phyloP scores from a whole-genome alignment of 2,888 invertebrate species.

The Platycheirus albimanus region DNA sequence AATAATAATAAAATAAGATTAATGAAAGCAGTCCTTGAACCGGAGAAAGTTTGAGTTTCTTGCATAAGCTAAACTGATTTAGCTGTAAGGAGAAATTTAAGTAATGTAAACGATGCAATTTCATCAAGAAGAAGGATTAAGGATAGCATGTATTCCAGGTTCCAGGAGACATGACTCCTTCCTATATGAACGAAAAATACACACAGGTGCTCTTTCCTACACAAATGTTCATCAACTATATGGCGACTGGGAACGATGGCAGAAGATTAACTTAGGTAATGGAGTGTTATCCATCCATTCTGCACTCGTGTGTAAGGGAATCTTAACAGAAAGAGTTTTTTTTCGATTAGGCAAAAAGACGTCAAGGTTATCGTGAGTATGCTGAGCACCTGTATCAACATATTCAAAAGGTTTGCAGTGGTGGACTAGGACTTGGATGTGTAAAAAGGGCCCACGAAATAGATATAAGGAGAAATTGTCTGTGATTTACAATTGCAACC shows the following conservation, averaged over 20 bases:
- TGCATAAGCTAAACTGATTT: constrained; percentile 54
- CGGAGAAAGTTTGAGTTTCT: constrained; percentile 28
- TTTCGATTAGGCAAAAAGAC: constrained; percentile 48
- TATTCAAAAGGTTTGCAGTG: too few relatives aligned
- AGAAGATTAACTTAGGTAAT: constrained; percentile 39
- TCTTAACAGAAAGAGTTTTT: constrained; percentile 14
- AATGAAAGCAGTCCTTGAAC: not conserved
- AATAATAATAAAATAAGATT: constrained; percentile 62
- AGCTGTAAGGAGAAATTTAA: constrained; percentile 68
- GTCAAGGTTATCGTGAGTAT: too few relatives aligned
- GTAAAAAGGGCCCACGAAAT: too few relatives aligned
- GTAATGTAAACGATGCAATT: constrained; percentile 50
- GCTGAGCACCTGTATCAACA: too few relatives aligned
- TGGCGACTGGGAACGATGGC: too few relatives aligned
- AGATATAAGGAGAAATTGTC: too few relatives aligned
- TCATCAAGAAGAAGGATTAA: constrained; percentile 53
- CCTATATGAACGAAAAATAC: not conserved
- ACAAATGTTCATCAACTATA: too few relatives aligned
- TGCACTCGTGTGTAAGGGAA: constrained; percentile 5
- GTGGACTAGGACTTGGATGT: too few relatives aligned
- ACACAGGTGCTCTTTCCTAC: too few relatives aligned
- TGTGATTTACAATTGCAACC: too few relatives aligned
- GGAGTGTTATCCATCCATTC: constrained; percentile 25
- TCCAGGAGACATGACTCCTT: not conserved
- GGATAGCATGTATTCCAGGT: not conserved